Evolutionary conservation across 2,888 invertebrate genomes (phyloP).

Genomic region (Microplitis manilae): DNA sequence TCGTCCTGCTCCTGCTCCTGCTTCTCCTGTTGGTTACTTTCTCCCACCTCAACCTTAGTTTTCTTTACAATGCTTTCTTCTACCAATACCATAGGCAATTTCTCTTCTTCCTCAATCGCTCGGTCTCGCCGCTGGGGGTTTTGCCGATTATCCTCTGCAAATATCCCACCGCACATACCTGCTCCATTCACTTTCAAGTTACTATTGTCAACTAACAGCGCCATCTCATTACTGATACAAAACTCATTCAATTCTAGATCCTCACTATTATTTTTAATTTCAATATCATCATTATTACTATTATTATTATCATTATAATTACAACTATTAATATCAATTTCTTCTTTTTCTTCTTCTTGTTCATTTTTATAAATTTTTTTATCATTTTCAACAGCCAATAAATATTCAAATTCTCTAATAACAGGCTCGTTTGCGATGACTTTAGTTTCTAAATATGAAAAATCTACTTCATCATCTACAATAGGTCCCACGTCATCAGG

Average conservation of each 20-base stretch:
- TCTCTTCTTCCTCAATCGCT: conserved; percentile 23
- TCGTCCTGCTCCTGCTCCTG: conserved; percentile 43
- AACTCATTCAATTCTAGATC: conserved; percentile 16
- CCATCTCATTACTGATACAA: conserved; percentile 28
- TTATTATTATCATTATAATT: conserved; percentile 15
- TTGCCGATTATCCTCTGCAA: conserved; percentile 25
- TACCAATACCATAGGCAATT: conserved; percentile 15
- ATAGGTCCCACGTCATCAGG: conserved; percentile 38
- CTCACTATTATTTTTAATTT: conserved; percentile 21
- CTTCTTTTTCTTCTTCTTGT: conserved; percentile 5
- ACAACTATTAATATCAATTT: conserved; percentile 4
- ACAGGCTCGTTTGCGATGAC: conserved; percentile 54
- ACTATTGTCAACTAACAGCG: conserved; percentile 29
- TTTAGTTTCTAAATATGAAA: conserved; percentile 67
- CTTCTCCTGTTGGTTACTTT: conserved; percentile 37
- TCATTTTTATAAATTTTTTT: conserved; percentile 30
- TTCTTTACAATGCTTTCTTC: conserved; percentile 13
- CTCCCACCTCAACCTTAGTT: conserved; percentile 6
- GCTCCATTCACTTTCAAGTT: conserved; percentile 27
- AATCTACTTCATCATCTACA: conserved; percentile 67
- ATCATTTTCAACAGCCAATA: conserved; percentile 19
- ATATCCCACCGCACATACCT: conserved; percentile 24
- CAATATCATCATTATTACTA: conserved; percentile 10
- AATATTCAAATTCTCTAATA: neutral
- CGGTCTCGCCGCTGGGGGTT: conserved; percentile 23